Evolutionary conservation across 2,797 vertebrate genomes (phyloP), one percentile per base, ranked within the genome.

Genomic region (Fistularia tabacaria): DNA sequence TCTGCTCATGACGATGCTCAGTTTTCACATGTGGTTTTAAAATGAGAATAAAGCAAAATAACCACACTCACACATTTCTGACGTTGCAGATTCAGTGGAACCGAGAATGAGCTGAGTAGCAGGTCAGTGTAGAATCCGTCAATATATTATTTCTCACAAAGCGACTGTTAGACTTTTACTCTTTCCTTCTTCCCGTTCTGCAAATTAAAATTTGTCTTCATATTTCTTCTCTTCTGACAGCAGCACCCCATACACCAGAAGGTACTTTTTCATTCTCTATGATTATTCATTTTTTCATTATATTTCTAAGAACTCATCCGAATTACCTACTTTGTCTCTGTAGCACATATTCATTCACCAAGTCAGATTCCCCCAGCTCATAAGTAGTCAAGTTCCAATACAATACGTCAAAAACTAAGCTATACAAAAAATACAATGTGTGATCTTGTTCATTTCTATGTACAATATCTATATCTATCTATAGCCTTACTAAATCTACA

Each of bases 31-130:
- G 5, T 39, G 25, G 25, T 25, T 25, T 25, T 25, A 2, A 25
- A 25, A 25, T 25, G 25, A 25, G 25, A 25, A 25, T n/a, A 9
- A 3, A n/a, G 14, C 38, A 7, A 50, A 50, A 50, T 50, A 1
- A 50, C 6, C 36, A 8, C 13, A 50, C 5, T 50, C 6, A 38
- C 49, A 10, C 12, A 52, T 68, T 79, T 71, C 10, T 67, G 7
- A 66, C 11, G 13, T 65, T 73, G 44, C 58, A 92, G 90, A 71
- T 90, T 89, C 46, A 39, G 69, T 49, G 46, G 44, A 15, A 73
- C 62, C 57, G 69, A 69, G 59, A 84, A 86, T 43, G 77, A 87
- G 0, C 44, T 64, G 49, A 59, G 12, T 7, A 67, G 11, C 71
- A 81, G 85, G 90, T 92, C 51, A 39, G 81, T 77, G 10, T 25